Evolutionary conservation across 1,140 invertebrate species (phyloP).

Genomic region (Drosophila ercepeae): DNA sequence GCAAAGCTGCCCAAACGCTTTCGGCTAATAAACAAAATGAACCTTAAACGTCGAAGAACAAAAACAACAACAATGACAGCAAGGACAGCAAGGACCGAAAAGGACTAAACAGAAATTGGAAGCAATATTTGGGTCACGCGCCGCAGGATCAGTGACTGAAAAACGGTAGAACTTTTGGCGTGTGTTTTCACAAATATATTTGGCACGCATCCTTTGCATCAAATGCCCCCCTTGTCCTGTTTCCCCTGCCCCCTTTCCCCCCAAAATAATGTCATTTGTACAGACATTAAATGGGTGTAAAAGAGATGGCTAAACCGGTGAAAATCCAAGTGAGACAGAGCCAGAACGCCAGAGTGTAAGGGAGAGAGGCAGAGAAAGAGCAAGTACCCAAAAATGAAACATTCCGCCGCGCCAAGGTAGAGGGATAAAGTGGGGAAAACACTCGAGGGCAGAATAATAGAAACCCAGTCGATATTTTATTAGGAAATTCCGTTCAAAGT

Average conservation of each 20-base stretch:
- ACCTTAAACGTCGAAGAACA: conserved; percentile 46
- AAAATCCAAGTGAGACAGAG: conserved; percentile 15
- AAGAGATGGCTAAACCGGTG: conserved; percentile 1
- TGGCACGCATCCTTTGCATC: conserved; percentile 52
- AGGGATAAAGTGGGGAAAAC: background rate
- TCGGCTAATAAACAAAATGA: conserved; percentile 71
- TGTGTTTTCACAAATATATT: conserved; percentile 60
- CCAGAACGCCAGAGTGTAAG: too few species aligned
- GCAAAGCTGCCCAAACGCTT: conserved; percentile 54
- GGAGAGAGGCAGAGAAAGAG: background rate
- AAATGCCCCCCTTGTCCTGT: conserved; percentile 40
- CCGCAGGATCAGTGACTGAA: conserved; percentile 13
- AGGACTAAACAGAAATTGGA: background rate
- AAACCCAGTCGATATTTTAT: too few species aligned
- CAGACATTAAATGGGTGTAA: conserved; percentile 14
- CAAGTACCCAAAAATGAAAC: conserved; percentile 34
- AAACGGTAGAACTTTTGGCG: conserved; percentile 14
- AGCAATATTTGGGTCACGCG: conserved; percentile 24
- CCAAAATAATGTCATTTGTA: conserved; percentile 70
- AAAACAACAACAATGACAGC: too few species aligned
- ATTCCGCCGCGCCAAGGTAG: conserved; percentile 15
- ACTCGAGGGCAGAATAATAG: background rate
- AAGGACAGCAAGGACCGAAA: background rate
- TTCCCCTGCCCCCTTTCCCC: too few species aligned
- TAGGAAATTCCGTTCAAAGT: background rate